Conservation (phyloP, 2,888 invertebrate genomes). For the Ennomos erosarius region DNA sequence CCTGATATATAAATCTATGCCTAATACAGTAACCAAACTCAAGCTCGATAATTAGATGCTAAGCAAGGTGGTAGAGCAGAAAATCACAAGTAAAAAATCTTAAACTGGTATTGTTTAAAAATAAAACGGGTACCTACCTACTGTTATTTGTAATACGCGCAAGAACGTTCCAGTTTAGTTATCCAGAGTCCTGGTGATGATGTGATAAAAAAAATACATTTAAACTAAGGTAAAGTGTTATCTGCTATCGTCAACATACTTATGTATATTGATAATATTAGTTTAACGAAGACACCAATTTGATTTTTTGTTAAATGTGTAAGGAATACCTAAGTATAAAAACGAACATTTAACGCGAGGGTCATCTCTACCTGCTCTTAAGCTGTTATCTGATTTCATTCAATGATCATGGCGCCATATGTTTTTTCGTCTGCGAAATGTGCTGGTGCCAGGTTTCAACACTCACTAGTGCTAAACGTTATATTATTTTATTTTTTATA, state of each 20-base stretch:
- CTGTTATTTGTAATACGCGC: too few species aligned
- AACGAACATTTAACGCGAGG: slow-evolving; percentile 49
- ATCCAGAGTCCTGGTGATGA: too few species aligned
- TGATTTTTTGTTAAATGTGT: slow-evolving; percentile 44
- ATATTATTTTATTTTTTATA: background rate
- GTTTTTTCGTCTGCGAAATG: slow-evolving; percentile 33
- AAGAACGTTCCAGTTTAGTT: too few species aligned
- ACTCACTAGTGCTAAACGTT: background rate
- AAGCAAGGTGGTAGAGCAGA: too few species aligned
- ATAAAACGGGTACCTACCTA: too few species aligned
- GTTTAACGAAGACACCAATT: slow-evolving; percentile 47
- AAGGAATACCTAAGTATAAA: slow-evolving; percentile 42
- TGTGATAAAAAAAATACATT: too few species aligned
- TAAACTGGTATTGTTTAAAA: too few species aligned
- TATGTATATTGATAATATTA: slow-evolving; percentile 49
- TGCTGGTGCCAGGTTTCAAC: slow-evolving; percentile 5
- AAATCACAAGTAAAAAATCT: too few species aligned
- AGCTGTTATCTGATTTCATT: slow-evolving; percentile 62
- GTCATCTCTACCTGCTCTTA: slow-evolving; percentile 60
- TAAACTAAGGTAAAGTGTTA: slow-evolving; percentile 41
- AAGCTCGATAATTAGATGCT: too few species aligned
- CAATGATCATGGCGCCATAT: slow-evolving; percentile 62
- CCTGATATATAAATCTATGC: too few species aligned
- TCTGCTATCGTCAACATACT: slow-evolving; percentile 38
- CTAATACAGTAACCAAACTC: too few species aligned